Evolutionary conservation across 2,888 invertebrate species (phyloP), one percentile per base, ranked within the genome.

Genomic region (Trachelus troglodyta): DNA sequence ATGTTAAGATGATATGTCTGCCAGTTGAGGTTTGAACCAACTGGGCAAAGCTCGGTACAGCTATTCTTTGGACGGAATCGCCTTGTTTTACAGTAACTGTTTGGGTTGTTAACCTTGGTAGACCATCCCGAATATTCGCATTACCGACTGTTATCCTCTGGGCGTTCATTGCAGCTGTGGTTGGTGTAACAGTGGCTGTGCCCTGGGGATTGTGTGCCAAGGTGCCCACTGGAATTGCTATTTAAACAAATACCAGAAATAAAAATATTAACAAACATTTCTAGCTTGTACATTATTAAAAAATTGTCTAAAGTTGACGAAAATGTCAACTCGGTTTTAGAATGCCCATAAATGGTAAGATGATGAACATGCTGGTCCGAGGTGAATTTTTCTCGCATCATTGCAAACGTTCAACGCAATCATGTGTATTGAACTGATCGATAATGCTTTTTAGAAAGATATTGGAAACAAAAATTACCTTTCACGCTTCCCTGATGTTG

Each of bases 21-120:
- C 96, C 96, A 76, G 94, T 93, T 34, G 95, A 93, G 11, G 95
- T 95, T 89, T 96, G 95, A 75, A 96, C 95, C 76, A 96, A 92
- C 87, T 96, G 96, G 73, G 95, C 94, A 84, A 94, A 91, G 84
- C 89, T 86, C 77, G 91, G 90, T 77, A 91, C 87, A 69, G 90
- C 88, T 87, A 91, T 90, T 85, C 90, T 89, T 81, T 90, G 91
- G 83, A 91, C 89, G 84, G 91, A 91, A 87, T 90, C 90, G 77
- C 90, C 90, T 84, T 90, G 89, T 78, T 92, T 90, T 69, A 91
- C 88, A 33, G 92, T 89, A 77, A 90, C 89, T 71, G 90, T 90
- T 82, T 90, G 90, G n/a, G 90, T 86, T 34, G 90, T 81, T 76
- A 90, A 79, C 81, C 89, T 85, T 79, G 89, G 90, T 77, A 90